Conservation (phyloP, 2,797 vertebrate species). For the Lycodopsis pacificus region DNA sequence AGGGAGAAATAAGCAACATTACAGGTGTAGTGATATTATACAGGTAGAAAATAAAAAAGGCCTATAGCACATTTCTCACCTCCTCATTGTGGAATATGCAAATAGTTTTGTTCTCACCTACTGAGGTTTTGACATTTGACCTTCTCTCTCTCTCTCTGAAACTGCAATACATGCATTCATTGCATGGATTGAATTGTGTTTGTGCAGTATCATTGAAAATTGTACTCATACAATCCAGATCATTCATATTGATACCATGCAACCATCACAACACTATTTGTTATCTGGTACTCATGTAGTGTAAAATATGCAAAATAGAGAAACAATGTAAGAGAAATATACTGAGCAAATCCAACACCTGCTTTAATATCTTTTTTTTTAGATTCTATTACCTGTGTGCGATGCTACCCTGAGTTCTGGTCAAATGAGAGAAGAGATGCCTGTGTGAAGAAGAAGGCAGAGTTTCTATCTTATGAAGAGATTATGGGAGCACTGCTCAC, state of each 20-base stretch:
- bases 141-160: background rate
- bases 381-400: conserved; percentile 62
- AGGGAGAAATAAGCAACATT: conserved; percentile 77
- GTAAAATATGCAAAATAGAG: background rate
- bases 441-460: conserved; percentile 61
- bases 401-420: conserved; percentile 55
- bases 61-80: background rate
- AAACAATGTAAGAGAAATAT: background rate
- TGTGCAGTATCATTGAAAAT: background rate
- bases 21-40: conserved; percentile 65
- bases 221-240: background rate
- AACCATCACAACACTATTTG: background rate
- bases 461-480: conserved; percentile 68
- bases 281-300: background rate
- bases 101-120: background rate
- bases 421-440: conserved; percentile 51
- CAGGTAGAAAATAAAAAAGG: background rate
- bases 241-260: background rate
- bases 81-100: background rate
- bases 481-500: conserved; percentile 73
- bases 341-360: background rate
- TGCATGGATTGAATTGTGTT: background rate
- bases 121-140: background rate
- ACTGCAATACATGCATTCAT: background rate
- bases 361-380: background rate